These are phyloP conservation scores for Choloepus didactylus DNA, from an alignment of 2,797 vertebrate species.

Conservation along the genomic window DNA sequence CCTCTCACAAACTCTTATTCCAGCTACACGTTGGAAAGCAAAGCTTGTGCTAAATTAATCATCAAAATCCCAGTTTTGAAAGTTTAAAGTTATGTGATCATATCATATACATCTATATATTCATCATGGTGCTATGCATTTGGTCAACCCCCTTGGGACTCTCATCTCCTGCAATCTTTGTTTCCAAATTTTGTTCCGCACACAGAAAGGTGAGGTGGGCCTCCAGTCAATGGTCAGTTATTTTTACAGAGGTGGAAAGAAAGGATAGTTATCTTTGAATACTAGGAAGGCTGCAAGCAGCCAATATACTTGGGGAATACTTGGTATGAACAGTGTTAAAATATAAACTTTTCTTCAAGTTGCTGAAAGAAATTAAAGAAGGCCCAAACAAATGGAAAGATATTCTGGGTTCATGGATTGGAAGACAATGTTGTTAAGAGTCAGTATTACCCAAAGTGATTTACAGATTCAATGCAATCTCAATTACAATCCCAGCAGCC, in stretches of 20 bases:
- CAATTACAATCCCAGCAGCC: no score
- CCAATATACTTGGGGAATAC: neutral
- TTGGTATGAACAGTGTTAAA: neutral
- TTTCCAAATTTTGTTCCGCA: neutral
- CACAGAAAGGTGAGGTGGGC: neutral
- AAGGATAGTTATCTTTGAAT: neutral
- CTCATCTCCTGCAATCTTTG: neutral
- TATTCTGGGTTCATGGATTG: no score
- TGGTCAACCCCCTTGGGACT: neutral
- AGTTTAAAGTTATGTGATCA: neutral
- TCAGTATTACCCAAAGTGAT: no score
- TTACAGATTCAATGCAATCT: no score
- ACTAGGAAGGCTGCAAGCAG: neutral
- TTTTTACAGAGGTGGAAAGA: neutral
- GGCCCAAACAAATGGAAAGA: no score
- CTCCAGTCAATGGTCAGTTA: accelerated
- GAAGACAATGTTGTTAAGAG: no score
- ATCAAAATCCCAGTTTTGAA: neutral
- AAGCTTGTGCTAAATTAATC: neutral
- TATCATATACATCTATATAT: neutral
- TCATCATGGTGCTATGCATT: no score
- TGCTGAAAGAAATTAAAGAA: no score
- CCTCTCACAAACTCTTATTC: neutral
- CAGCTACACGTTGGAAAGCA: neutral
- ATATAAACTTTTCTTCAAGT: neutral